phyloP scores from a whole-genome alignment of 1,140 invertebrate species.

The Drepana arcuata region DNA sequence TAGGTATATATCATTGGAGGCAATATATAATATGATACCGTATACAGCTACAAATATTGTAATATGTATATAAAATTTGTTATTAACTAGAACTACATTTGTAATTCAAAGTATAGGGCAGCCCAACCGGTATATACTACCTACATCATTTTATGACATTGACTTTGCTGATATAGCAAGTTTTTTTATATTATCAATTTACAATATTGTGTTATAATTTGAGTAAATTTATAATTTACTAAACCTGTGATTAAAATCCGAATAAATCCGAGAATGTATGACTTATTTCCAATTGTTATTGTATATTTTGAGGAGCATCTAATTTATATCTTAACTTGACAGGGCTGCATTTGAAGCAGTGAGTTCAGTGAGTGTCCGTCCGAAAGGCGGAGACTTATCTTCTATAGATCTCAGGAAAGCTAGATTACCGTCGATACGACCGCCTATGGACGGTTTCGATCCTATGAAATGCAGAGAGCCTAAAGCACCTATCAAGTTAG shows the following conservation, averaged over 20 bases:
- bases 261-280: background rate
- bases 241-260: background rate
- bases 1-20: background rate
- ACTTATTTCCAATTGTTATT: background rate
- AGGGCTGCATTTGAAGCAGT: conserved; percentile 5
- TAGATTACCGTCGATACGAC: background rate
- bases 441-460: background rate
- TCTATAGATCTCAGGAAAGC: background rate
- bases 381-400: background rate
- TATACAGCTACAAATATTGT: background rate
- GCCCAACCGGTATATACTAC: too few relatives aligned
- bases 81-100: background rate
- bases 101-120: background rate
- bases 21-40: background rate
- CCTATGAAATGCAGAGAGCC: background rate
- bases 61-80: background rate
- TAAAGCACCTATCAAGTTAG: background rate
- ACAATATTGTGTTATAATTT: background rate
- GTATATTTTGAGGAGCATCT: background rate
- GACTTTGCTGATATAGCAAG: background rate
- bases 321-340: background rate
- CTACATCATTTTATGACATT: too few relatives aligned
- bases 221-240: background rate
- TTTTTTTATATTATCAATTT: background rate
- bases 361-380: background rate